Percentiles rank a stretch among this genome's conserved stretches.
phyloP scores from a whole-genome alignment of 1,140 invertebrate genomes.

The Calosoma granatense region DNA sequence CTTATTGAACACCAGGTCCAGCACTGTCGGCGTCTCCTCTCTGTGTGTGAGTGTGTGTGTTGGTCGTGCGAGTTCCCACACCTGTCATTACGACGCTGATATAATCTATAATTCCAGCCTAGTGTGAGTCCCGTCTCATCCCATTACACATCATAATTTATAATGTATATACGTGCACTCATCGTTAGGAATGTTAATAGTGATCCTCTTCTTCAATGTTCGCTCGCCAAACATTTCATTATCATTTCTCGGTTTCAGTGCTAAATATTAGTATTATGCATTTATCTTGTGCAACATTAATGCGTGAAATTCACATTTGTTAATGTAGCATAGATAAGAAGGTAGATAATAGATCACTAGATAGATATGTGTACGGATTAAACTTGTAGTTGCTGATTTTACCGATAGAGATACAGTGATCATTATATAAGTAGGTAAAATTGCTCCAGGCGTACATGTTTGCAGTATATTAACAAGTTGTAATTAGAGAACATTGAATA shows the following conservation, averaged over 20 bases:
- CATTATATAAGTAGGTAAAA: background rate
- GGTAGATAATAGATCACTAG: too few relatives aligned
- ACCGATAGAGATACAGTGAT: too few relatives aligned
- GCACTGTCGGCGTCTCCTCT: background rate
- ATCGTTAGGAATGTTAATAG: too few relatives aligned
- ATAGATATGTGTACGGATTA: background rate
- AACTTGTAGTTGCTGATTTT: background rate
- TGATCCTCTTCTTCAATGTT: too few relatives aligned
- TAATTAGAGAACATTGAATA: background rate
- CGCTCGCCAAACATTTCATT: too few relatives aligned
- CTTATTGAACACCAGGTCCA: too few relatives aligned
- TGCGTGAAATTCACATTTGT: too few relatives aligned
- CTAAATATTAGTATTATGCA: too few relatives aligned
- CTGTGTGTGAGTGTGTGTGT: too few relatives aligned
- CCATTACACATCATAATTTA: background rate
- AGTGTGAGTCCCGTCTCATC: background rate
- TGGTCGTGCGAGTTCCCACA: background rate
- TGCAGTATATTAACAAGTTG: background rate
- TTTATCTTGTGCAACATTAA: background rate
- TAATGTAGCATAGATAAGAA: too few relatives aligned
- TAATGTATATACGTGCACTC: too few relatives aligned
- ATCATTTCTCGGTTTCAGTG: too few relatives aligned
- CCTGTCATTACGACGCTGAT: background rate
- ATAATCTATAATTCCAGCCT: background rate
- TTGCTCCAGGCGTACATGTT: background rate